phyloP scores from a whole-genome alignment of 2,797 vertebrate species.

The Rhodeus uyekii region DNA sequence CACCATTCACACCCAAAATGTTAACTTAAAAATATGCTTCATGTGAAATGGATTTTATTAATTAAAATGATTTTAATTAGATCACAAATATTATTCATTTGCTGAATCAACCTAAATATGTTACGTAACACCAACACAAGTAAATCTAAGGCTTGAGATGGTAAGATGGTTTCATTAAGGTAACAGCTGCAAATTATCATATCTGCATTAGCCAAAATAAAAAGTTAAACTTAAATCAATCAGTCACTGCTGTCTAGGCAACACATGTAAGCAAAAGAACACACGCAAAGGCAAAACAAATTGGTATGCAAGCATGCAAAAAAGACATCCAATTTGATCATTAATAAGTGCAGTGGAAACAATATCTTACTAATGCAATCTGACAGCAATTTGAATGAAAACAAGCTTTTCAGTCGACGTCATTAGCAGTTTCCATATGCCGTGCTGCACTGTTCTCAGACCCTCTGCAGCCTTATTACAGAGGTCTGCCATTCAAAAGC shows the following conservation, averaged over 20 bases:
- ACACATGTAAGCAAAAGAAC: not conserved
- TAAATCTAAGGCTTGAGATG: not conserved
- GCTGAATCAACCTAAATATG: not conserved
- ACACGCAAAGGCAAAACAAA: constrained; percentile 17
- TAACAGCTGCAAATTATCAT: not conserved
- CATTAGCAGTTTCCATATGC: constrained; percentile 25
- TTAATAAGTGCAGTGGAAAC: constrained; percentile 3
- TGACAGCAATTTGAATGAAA: constrained; percentile 30
- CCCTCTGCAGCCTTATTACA: constrained; percentile 19
- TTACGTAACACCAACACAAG: not conserved
- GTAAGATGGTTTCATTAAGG: not conserved
- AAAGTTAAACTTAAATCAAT: not conserved
- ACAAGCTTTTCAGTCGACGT: not conserved
- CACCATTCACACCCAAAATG: too few species aligned
- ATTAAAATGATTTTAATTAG: too few species aligned
- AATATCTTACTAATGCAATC: constrained; percentile 17
- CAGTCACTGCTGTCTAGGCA: not conserved
- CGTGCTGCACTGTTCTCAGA: constrained; percentile 14
- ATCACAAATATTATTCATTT: not conserved
- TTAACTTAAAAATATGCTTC: too few species aligned
- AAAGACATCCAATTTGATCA: not conserved
- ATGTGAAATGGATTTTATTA: too few species aligned
- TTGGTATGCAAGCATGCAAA: constrained; percentile 9
- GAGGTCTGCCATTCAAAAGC: constrained; percentile 39
- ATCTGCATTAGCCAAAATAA: not conserved